Base-by-base conservation (phyloP, 1,140 invertebrate species). In the Cylas formicarius region DNA sequence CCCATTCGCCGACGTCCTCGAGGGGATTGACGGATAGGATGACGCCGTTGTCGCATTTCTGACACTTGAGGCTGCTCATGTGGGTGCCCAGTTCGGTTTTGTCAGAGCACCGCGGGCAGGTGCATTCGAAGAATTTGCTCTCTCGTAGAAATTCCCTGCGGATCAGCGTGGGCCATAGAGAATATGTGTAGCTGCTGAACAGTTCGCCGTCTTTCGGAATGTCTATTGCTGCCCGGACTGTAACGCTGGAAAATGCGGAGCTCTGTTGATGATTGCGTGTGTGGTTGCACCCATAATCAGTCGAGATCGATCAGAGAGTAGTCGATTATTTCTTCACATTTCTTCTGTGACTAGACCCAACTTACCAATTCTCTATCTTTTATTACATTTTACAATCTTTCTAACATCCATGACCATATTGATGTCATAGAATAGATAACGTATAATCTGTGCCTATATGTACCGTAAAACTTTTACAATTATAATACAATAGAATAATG, bases 51-150 rank as follows among this genome's bases (percentile, higher is more conserved):
- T 78, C 75, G 58, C 85, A 88, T 60, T 82, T 78, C 24, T 69
- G 77, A 55, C 84, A 89, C 53, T 83, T 85, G 0, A 89, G 57
- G 0, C 83, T 80, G 37, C 84, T 84, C 47, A 84, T 70, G 58
- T 86, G 77, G 0, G 84, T 84, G 7, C 76, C 78, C 13, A 87
- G 61, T 59, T 90, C 86, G 0, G 78, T 81, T 4, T 82, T 78
- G 63, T 88, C 84, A 0, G 72, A 67, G 57, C 86, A 90, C 32
- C 86, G 72, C 13, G 66, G 47, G 52, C 86, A 89, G 21, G 70
- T 71, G 57, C 86, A 89, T 4, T 72, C 69, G 59, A 90, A 90
- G 61, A 82, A 81, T 68, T 90, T 88, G 14, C 81, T 77, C 56
- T 82, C 74, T 11, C 74, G 67, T 1, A 91, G 67, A 58, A 79